Conservation (phyloP, 2,113 vertebrate genomes). For the Verasper variegatus region DNA sequence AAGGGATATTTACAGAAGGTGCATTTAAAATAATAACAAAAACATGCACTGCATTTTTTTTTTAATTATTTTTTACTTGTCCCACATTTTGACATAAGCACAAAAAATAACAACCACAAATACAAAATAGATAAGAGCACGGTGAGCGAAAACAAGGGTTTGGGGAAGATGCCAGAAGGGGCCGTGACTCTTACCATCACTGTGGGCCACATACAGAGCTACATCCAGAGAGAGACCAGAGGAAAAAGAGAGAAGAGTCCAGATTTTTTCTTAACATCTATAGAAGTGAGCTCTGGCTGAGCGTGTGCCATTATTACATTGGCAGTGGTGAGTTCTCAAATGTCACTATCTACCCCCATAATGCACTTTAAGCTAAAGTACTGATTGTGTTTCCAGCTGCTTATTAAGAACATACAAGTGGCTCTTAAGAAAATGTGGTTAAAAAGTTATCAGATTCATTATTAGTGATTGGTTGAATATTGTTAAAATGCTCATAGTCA, state of each 20-base stretch:
- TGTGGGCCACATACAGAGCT: conserved; percentile 88
- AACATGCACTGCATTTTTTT: conserved; percentile 36
- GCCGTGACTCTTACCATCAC: conserved; percentile 83
- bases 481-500: neutral
- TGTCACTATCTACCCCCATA: conserved; percentile 1
- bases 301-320: conserved; percentile 1
- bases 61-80: conserved; percentile 2
- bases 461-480: neutral
- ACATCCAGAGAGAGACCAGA: conserved; percentile 67
- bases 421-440: neutral
- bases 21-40: conserved; percentile 7
- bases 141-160: conserved; percentile 31
- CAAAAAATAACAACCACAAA: conserved; percentile 49
- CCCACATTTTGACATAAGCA: conserved; percentile 39
- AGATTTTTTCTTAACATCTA: conserved; percentile 52
- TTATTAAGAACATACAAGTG: conserved; percentile 15
- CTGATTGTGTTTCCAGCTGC: neutral
- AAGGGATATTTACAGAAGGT: conserved; percentile 9
- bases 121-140: conserved; percentile 32
- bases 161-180: conserved; percentile 38
- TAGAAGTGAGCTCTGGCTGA: conserved; percentile 25
- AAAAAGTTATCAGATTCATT: neutral
- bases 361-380: neutral
- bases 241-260: conserved; percentile 75
- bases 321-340: conserved; percentile 4